phyloP scores from a whole-genome alignment of 1,140 invertebrate genomes.

The Nylanderia fulva region DNA sequence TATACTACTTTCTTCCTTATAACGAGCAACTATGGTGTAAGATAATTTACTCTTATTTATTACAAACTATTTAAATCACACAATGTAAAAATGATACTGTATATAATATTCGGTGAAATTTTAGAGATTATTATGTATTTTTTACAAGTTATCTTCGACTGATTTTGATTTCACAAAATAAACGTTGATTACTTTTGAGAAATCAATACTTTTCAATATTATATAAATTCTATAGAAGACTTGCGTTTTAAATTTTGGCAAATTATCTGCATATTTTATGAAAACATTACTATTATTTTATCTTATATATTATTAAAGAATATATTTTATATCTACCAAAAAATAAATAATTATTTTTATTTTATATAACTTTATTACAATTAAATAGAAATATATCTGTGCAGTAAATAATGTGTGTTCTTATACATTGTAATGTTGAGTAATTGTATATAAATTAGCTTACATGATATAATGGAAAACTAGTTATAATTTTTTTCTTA shows the following conservation, averaged over 20 bases:
- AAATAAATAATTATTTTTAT: slow-evolving; percentile 7
- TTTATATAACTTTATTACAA: slow-evolving; percentile 27
- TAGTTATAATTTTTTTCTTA: neutral
- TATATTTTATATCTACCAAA: neutral
- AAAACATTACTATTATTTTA: no score
- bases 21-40: neutral
- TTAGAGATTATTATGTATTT: no score
- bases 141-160: no score
- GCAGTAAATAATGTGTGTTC: neutral
- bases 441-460: neutral
- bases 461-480: neutral
- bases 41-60: neutral
- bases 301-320: neutral
- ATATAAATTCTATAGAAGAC: no score
- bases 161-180: no score
- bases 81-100: no score
- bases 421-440: neutral
- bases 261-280: no score
- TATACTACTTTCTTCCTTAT: neutral
- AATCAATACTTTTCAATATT: no score
- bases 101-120: no score
- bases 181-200: no score
- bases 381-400: neutral
- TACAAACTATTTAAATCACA: neutral
- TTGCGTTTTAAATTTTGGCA: no score